Evolutionary conservation across 1,140 invertebrate species (phyloP), one percentile per base, ranked within the genome.

Genomic region (Heliconius congener): DNA sequence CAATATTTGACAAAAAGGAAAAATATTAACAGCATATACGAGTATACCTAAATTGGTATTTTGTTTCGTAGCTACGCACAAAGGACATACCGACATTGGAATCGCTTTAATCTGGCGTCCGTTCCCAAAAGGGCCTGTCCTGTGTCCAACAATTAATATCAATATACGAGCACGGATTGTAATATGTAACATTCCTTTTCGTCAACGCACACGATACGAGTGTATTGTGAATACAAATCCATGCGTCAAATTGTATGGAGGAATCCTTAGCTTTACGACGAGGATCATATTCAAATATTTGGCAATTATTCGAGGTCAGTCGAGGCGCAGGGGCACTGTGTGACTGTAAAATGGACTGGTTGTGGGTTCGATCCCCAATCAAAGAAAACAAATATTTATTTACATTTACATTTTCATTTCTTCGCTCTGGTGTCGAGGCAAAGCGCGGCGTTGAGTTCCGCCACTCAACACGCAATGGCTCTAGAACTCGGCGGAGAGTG

Each of bases 71-170:
- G 78, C 82, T 76, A 79, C 74, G 82, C 83, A 87, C 87, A 87
- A 90, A 89, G 83, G 85, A 84, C 85, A 89, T 87, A 86, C 84
- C 84, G 85, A 82, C 87, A 88, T 85, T 85, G 82, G 77, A 81
- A 85, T 81, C 76, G 80, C 80, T 87, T 90, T 89, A 88, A 86
- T 87, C 83, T 88, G 81, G 87, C 87, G 82, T 84, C 84, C 74
- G 82, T 85, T 82, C 82, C 81, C 78, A 79, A 80, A 74, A 80
- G 78, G 76, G 74, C 79, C 73, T 81, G 82, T 79, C 84, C 81
- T 80, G 77, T 85, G 83, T 84, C 82, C 76, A 84, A 85, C 84
- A 89, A 89, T 88, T 89, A 90, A 89, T 89, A 88, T 88, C 84
- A 88, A 90, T 91, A 52, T 71, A 76, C n/a, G 37, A 8, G 66